Base-by-base conservation (phyloP, 2,113 vertebrate species). In the Reinhardtius hippoglossoides region DNA sequence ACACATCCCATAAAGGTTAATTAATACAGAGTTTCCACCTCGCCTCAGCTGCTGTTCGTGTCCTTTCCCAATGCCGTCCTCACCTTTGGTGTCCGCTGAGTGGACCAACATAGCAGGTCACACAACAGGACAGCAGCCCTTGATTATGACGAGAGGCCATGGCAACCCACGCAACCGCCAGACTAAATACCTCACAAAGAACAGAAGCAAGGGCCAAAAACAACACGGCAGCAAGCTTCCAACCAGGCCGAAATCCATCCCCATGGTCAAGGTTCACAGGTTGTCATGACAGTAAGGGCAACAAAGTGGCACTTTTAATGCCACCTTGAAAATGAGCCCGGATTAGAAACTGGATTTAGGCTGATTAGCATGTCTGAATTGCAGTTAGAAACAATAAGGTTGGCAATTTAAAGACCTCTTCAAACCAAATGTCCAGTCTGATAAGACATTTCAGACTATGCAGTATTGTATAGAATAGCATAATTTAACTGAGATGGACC, bases 1-100 rank as follows among this genome's bases (percentile, higher is more conserved):
- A 85, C 59, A 60, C 75, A 65, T 89, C 92, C 87, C 88, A 90
- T 87, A 93, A 94, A 94, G 94, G 93, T 95, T 94, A 94, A 94
- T 94, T 94, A 94, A 94, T 94, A 93, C 93, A 91, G 91, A 91
- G 83, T 83, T 87, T 88, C 86, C 85, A 87, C 86, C 88, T 86
- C 80, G 79, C 80, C 87, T 91, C 84, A 80, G 82, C 88, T 87
- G 82, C 87, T 57, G 82, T 67, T 88, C 67, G 85, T 88, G 89
- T 93, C 91, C 92, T 92, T 88, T 88, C 84, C 85, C 63, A 69
- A 87, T 72, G 84, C 73, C 56, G 57, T 77, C 83, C 83, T 92
- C 89, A 92, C 92, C 92, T 92, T 83, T 88, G 83, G 89, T 78
- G 87, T 83, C 76, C 59, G 59, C 70, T 46, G 82, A 88, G 87